These are phyloP conservation scores for Hoplodrina ambigua DNA, from an alignment of 2,888 invertebrate species.

Conservation along the genomic window DNA sequence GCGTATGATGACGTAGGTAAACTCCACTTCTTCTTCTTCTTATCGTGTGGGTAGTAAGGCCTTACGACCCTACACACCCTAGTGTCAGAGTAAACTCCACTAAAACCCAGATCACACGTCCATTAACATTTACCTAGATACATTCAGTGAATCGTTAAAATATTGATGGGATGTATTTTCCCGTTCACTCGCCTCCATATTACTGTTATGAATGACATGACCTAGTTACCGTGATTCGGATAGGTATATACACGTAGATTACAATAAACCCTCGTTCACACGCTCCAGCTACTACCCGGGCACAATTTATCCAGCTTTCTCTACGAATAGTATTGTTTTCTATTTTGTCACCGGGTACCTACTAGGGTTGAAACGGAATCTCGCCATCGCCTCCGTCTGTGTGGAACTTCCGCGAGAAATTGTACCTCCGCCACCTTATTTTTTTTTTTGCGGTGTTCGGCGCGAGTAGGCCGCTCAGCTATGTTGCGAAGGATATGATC, in stretches of 20 bases:
- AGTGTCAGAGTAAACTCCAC: slow-evolving; percentile 10
- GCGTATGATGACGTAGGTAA: background rate
- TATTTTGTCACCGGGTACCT: background rate
- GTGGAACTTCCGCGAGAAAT: too few species aligned
- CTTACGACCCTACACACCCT: too few species aligned
- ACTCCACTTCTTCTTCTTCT: too few species aligned
- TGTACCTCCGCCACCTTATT: too few species aligned
- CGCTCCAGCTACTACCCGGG: background rate
- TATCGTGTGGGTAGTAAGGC: too few species aligned
- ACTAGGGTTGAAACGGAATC: too few species aligned
- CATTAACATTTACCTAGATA: slow-evolving; percentile 12
- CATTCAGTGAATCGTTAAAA: slow-evolving; percentile 33
- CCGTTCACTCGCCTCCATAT: slow-evolving; percentile 25
- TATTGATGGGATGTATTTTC: slow-evolving; percentile 46
- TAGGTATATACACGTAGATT: slow-evolving; percentile 16
- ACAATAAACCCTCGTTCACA: slow-evolving; percentile 25
- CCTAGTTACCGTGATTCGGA: slow-evolving; percentile 49
- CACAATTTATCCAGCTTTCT: slow-evolving; percentile 13
- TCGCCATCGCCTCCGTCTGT: too few species aligned
- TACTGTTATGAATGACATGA: slow-evolving; percentile 38
- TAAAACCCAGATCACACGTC: background rate
- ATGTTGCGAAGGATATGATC: too few species aligned
- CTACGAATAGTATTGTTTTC: background rate
- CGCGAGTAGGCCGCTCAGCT: too few species aligned
- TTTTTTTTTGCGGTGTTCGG: too few species aligned